Evolutionary conservation across 2,113 vertebrate genomes (phyloP).

Genomic region (Rousettus leschenaultii): DNA sequence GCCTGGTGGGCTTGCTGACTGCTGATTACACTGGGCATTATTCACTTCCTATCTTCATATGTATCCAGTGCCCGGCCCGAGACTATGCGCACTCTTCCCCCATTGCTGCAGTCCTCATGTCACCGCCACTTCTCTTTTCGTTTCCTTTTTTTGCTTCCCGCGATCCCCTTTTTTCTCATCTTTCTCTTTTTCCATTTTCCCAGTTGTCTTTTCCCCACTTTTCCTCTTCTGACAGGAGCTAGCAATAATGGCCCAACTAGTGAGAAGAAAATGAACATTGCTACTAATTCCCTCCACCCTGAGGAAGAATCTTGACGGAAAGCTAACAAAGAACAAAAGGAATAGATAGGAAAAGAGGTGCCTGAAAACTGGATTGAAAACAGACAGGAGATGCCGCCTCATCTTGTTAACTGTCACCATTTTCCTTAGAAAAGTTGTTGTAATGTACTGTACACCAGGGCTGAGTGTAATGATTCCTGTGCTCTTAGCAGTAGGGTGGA

Average conservation of each 20-base stretch:
- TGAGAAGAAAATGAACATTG: neutral
- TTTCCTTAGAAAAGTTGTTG: neutral
- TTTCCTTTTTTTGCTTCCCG: neutral
- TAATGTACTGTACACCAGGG: neutral
- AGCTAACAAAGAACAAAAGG: neutral
- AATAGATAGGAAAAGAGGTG: neutral
- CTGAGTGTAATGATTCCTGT: neutral
- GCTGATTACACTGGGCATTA: neutral
- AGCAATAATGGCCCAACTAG: neutral
- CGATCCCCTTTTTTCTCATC: neutral
- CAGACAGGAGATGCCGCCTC: neutral
- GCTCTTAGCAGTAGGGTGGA: neutral
- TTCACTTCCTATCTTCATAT: neutral
- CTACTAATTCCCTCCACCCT: neutral
- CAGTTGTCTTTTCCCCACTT: neutral
- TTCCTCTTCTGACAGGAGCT: neutral
- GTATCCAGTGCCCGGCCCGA: neutral
- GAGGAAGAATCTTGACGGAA: neutral
- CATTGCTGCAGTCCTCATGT: rapidly evolving
- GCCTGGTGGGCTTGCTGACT: neutral
- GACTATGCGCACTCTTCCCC: rapidly evolving
- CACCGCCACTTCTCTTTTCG: neutral
- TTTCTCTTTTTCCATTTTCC: neutral
- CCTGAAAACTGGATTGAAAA: neutral
- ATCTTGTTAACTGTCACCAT: neutral